These are phyloP conservation scores for Corbicula japonica DNA, from an alignment of 2,888 invertebrate genomes.

Conservation along the genomic window DNA sequence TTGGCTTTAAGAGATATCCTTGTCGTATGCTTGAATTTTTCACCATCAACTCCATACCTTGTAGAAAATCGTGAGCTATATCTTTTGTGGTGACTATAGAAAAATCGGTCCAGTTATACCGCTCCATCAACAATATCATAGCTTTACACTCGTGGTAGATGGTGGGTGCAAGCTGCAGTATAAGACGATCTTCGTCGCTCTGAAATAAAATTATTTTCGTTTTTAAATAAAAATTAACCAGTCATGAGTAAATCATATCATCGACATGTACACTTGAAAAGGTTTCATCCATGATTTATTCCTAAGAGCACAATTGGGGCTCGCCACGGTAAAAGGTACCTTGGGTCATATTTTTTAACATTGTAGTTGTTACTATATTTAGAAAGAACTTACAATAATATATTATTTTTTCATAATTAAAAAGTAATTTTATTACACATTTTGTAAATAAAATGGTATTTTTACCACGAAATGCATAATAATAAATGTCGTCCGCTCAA, in stretches of 20 bases:
- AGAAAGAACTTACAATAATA: background rate
- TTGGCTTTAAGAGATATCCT: slow-evolving; percentile 52
- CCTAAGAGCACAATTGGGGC: background rate
- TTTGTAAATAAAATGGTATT: no score
- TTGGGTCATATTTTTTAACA: background rate
- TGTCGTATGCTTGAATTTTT: slow-evolving; percentile 51
- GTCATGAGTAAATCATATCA: background rate
- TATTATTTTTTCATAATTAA: no score
- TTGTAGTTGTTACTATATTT: background rate
- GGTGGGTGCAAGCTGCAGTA: slow-evolving; percentile 97
- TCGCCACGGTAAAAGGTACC: background rate
- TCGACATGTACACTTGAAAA: background rate
- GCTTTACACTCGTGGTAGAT: slow-evolving; percentile 98
- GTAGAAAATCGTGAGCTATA: slow-evolving; percentile 64
- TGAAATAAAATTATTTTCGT: slow-evolving; percentile 57
- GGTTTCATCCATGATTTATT: background rate
- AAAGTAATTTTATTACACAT: no score
- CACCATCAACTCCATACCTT: slow-evolving; percentile 57
- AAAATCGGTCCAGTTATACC: slow-evolving; percentile 98
- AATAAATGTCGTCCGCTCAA: no score
- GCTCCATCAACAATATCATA: slow-evolving; percentile 96
- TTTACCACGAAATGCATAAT: no score
- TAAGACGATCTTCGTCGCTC: slow-evolving; percentile 91
- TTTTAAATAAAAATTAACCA: background rate
- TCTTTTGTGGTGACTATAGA: slow-evolving; percentile 90